Percentiles rank a stretch among this genome's conserved stretches.
These are phyloP conservation scores for Bothrops jararaca DNA, from an alignment of 2,113 vertebrate species.

Conservation along the genomic window DNA sequence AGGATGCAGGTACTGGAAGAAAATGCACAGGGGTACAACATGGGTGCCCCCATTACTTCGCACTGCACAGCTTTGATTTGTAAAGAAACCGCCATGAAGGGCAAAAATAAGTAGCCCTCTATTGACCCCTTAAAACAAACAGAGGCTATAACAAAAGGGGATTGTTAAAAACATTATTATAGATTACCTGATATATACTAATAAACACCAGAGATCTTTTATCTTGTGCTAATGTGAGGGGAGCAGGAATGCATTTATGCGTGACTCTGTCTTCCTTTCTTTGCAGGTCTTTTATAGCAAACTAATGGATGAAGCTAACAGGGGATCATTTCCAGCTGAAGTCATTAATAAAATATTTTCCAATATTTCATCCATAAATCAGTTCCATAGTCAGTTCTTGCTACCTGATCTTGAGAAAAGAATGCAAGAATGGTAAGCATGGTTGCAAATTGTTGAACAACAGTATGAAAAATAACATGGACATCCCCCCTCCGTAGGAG, in stretches of 20 bases:
- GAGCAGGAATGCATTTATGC: not conserved
- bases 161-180: not conserved
- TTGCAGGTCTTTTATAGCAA: slow-evolving; percentile 86
- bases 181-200: not conserved
- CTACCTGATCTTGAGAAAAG: slow-evolving; percentile 93
- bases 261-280: slow-evolving; percentile 41
- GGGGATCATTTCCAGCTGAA: slow-evolving; percentile 90
- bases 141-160: not conserved
- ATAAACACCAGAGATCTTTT: not conserved
- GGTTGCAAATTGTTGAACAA: not conserved
- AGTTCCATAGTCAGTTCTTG: slow-evolving; percentile 94
- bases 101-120: not conserved
- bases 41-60: not conserved
- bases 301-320: slow-evolving; percentile 89
- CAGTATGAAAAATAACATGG: not conserved
- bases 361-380: slow-evolving; percentile 92
- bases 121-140: not conserved
- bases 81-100: not conserved
- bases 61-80: not conserved
- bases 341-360: slow-evolving; percentile 97
- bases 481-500: not conserved
- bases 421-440: slow-evolving; percentile 95
- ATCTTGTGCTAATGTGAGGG: not conserved
- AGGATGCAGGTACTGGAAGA: not conserved
- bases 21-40: not conserved